Conservation (phyloP, 2,113 vertebrate genomes). For the Epinephelus moara region DNA sequence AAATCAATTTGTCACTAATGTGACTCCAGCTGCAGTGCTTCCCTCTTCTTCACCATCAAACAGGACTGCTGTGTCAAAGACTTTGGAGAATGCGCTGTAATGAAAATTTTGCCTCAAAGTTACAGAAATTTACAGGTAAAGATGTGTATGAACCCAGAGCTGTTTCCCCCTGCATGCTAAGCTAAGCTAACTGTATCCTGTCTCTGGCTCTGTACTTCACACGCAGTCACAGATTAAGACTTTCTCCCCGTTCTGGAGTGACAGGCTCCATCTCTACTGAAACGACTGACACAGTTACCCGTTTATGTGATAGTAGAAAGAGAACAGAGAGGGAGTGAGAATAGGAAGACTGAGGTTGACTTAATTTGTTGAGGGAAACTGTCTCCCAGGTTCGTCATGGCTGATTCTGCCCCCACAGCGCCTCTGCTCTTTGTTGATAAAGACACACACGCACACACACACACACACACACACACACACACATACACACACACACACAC, state of each 20-base stretch:
- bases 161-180: not conserved
- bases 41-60: too few species aligned
- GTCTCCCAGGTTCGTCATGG: conserved; percentile 53
- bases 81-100: too few species aligned
- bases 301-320: not conserved
- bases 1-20: too few species aligned
- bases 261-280: not conserved
- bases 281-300: not conserved
- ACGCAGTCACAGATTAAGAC: not conserved
- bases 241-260: not conserved
- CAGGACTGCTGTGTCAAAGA: too few species aligned
- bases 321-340: not conserved
- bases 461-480: conserved; percentile 8
- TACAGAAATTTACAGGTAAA: too few species aligned
- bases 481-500: conserved; percentile 14
- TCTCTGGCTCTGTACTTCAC: not conserved
- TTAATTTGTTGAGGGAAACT: conserved; percentile 19
- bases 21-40: too few species aligned
- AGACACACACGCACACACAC: conserved; percentile 20
- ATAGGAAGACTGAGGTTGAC: not conserved
- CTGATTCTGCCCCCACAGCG: conserved; percentile 41
- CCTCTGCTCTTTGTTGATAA: conserved; percentile 71
- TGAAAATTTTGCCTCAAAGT: too few species aligned
- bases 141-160: not conserved
- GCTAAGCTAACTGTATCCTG: not conserved